These are phyloP conservation scores for Chrysemys picta DNA, from an alignment of 2,113 vertebrate species.

Conservation along the genomic window DNA sequence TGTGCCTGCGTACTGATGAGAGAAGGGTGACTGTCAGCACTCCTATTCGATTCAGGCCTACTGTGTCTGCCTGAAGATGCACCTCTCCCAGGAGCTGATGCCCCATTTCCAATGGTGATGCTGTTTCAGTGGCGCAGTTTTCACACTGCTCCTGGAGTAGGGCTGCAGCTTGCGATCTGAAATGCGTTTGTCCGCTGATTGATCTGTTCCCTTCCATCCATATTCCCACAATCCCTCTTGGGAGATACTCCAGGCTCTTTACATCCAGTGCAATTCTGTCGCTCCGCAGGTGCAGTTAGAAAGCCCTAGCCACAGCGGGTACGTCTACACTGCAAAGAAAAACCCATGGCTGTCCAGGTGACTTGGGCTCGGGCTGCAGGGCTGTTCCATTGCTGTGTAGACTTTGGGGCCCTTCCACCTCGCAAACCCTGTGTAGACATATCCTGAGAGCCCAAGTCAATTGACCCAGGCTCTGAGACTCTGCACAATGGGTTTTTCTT, in stretches of 20 bases:
- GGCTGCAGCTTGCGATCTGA: neutral
- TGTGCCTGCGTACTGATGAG: neutral
- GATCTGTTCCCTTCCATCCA: neutral
- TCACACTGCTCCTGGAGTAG: neutral
- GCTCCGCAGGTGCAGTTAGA: neutral
- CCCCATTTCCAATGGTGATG: neutral
- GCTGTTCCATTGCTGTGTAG: too few species aligned
- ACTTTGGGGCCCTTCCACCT: too few species aligned
- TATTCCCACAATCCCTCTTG: neutral
- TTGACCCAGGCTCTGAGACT: too few species aligned
- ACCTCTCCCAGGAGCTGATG: rapidly evolving
- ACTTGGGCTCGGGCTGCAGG: too few species aligned
- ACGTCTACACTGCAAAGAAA: too few species aligned
- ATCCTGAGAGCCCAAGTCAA: too few species aligned
- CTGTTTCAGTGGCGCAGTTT: neutral
- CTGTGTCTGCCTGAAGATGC: neutral
- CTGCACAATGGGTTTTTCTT: too few species aligned
- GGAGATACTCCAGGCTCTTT: rapidly evolving
- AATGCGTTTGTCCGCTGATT: neutral
- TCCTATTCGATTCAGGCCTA: neutral
- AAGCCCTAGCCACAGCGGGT: neutral
- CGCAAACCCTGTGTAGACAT: too few species aligned
- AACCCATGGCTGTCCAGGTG: too few species aligned
- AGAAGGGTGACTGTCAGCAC: neutral
- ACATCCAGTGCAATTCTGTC: rapidly evolving